A percentile compares a stretch with the other conserved stretches of the same genome.
phyloP scores from a whole-genome alignment of 2,888 invertebrate species.

The Xestia rhomboidea region DNA sequence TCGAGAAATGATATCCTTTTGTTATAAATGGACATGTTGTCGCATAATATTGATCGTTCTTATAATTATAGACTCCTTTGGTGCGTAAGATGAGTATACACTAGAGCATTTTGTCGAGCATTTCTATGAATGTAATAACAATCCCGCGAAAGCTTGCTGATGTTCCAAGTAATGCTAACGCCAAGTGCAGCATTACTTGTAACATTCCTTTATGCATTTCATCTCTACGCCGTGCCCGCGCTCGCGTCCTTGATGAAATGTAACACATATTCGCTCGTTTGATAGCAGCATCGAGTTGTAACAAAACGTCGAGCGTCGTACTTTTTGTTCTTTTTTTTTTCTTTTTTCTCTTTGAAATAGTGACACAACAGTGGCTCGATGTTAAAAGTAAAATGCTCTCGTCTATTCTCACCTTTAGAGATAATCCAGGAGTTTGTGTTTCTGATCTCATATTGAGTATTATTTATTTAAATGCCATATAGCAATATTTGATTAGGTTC shows the following conservation, averaged over 20 bases:
- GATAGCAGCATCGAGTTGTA: background rate
- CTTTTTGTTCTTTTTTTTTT: too few species aligned
- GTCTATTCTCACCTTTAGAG: slow-evolving; percentile 20
- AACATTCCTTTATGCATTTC: background rate
- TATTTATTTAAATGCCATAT: slow-evolving; percentile 91
- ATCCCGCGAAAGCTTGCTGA: background rate
- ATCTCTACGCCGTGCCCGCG: background rate
- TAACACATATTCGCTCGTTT: background rate
- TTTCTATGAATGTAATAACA: background rate
- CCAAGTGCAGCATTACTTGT: background rate
- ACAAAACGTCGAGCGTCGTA: background rate
- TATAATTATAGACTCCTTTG: slow-evolving; percentile 72
- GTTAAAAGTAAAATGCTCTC: slow-evolving; percentile 2
- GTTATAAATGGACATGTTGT: slow-evolving; percentile 43
- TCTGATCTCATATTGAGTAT: slow-evolving; percentile 90
- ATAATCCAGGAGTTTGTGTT: slow-evolving; percentile 79
- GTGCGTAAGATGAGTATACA: slow-evolving; percentile 74
- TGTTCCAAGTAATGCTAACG: background rate
- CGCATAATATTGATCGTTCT: slow-evolving; percentile 40
- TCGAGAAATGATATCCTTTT: slow-evolving; percentile 48
- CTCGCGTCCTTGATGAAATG: background rate
- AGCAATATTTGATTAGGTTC: slow-evolving; percentile 83
- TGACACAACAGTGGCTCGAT: too few species aligned
- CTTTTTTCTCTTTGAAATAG: too few species aligned
- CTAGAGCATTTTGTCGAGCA: slow-evolving; percentile 11